Conservation (phyloP, 2,113 vertebrate genomes). For the Carettochelys insculpta region DNA sequence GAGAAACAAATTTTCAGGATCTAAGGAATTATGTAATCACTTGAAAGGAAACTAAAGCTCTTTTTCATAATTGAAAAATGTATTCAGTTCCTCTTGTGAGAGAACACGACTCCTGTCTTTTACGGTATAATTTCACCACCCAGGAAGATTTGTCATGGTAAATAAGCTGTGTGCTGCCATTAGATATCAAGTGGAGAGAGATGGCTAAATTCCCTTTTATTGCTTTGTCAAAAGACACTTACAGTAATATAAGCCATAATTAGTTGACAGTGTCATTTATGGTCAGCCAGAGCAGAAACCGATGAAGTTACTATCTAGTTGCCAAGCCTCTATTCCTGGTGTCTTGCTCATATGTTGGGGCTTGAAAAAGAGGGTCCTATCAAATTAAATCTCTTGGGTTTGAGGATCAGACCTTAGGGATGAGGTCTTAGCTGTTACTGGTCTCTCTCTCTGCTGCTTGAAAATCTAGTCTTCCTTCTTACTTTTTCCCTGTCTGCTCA, state of each 20-base stretch:
- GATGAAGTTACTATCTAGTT: not conserved
- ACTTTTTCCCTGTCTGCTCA: not conserved
- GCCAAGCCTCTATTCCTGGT: constrained; percentile 12
- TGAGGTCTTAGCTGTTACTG: not conserved
- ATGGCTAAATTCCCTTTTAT: constrained; percentile 11
- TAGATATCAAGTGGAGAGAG: not conserved
- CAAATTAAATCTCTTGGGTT: constrained; percentile 5
- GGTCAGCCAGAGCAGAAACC: constrained; percentile 22
- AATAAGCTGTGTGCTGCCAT: constrained; percentile 26
- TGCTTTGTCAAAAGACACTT: constrained; percentile 34
- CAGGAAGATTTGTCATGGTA: not conserved
- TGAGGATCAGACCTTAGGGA: not conserved
- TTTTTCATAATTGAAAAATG: too few species aligned
- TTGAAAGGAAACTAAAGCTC: too few species aligned
- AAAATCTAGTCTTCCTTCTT: not conserved
- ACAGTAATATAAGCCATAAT: constrained; percentile 41
- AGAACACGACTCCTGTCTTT: constrained; percentile 45
- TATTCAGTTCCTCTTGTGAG: not conserved
- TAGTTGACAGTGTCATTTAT: constrained; percentile 11
- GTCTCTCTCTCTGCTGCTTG: constrained; percentile 18
- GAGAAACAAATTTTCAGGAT: too few species aligned
- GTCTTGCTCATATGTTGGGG: not conserved
- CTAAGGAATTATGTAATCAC: too few species aligned
- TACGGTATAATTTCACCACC: constrained; percentile 41
- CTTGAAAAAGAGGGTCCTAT: not conserved